These are phyloP conservation scores for Scotopteryx bipunctaria DNA, from an alignment of 2,888 invertebrate genomes.

Conservation along the genomic window DNA sequence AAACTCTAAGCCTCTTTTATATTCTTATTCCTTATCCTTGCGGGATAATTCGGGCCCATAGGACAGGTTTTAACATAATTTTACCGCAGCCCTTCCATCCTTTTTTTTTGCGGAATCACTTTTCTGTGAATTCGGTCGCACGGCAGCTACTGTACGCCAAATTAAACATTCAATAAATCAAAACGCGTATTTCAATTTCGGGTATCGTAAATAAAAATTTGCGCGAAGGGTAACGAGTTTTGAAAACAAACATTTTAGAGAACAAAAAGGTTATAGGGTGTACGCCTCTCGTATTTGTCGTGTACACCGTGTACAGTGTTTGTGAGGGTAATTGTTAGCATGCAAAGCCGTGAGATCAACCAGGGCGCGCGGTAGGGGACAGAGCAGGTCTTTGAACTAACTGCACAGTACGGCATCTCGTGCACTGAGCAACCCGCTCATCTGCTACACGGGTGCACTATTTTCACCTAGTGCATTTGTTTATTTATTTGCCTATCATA, in stretches of 20 bases:
- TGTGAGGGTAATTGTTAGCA: constrained; percentile 73
- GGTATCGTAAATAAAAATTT: constrained; percentile 71
- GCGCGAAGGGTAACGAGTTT: constrained; percentile 71
- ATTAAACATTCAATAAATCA: constrained; percentile 78
- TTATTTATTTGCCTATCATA: constrained; percentile 36
- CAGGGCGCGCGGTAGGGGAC: constrained; percentile 49
- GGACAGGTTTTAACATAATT: constrained; percentile 81
- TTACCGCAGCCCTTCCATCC: constrained; percentile 69
- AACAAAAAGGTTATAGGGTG: constrained; percentile 68
- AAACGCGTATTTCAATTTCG: constrained; percentile 64
- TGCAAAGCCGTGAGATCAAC: constrained; percentile 72
- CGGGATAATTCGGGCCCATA: constrained; percentile 78
- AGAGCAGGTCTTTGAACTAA: constrained; percentile 58
- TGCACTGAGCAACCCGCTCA: constrained; percentile 5
- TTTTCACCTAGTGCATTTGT: constrained; percentile 34
- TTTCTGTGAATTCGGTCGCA: constrained; percentile 63
- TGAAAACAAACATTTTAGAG: constrained; percentile 73
- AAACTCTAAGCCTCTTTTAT: constrained; percentile 80
- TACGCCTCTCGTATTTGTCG: constrained; percentile 67
- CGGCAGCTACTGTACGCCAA: constrained; percentile 44
- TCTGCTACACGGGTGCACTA: constrained; percentile 30
- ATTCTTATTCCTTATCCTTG: constrained; percentile 80
- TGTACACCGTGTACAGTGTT: constrained; percentile 67
- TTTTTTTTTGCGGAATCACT: constrained; percentile 55
- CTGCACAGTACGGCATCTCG: constrained; percentile 3